Conservation (phyloP, 2,888 invertebrate genomes). For the Drosophila mettleri region DNA sequence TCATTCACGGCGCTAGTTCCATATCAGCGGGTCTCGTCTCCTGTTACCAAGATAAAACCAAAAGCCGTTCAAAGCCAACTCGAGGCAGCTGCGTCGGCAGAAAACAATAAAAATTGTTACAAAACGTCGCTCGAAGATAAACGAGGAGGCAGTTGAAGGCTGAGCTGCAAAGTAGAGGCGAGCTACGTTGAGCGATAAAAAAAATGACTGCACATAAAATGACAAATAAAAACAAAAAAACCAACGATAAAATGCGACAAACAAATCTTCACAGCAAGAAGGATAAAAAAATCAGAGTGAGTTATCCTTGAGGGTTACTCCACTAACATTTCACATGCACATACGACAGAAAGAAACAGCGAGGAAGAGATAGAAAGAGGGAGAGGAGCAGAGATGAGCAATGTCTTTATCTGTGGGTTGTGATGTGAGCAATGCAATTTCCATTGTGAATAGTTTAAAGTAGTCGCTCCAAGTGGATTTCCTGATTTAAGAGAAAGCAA, state of each 20-base stretch:
- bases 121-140: slow-evolving; percentile 67
- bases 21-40: slow-evolving; percentile 24
- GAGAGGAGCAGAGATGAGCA: slow-evolving; percentile 46
- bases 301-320: slow-evolving; percentile 58
- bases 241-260: slow-evolving; percentile 74
- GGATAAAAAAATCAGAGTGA: slow-evolving; percentile 56
- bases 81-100: slow-evolving; percentile 43
- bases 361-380: neutral
- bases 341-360: neutral
- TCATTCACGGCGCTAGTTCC: slow-evolving; percentile 16
- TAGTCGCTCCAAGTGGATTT: slow-evolving; percentile 34
- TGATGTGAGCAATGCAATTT: slow-evolving; percentile 29
- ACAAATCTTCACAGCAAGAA: slow-evolving; percentile 50
- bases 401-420: slow-evolving; percentile 60
- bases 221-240: slow-evolving; percentile 26
- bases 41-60: slow-evolving; percentile 46
- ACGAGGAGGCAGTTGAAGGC: slow-evolving; percentile 29
- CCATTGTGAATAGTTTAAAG: slow-evolving; percentile 41
- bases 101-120: slow-evolving; percentile 78
- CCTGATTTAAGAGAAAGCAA: slow-evolving; percentile 7
- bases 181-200: slow-evolving; percentile 67
- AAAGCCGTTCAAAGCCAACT: slow-evolving; percentile 54
- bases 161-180: slow-evolving; percentile 5
- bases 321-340: slow-evolving; percentile 17
- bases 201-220: slow-evolving; percentile 73